phyloP scores from a whole-genome alignment of 2,797 vertebrate species.

The Gymnocypris eckloni region DNA sequence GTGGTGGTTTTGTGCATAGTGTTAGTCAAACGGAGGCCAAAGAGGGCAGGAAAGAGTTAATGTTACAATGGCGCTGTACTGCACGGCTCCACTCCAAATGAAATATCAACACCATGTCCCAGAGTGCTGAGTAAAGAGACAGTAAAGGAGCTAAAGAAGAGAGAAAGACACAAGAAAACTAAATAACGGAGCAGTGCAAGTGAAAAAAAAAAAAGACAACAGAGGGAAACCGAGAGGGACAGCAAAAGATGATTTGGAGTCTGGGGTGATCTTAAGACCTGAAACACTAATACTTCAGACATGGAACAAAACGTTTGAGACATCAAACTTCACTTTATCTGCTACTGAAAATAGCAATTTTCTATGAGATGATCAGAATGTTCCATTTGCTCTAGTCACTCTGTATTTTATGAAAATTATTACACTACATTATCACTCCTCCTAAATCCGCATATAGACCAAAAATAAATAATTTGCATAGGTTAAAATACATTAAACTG shows the following conservation, averaged over 20 bases:
- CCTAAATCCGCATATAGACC: neutral
- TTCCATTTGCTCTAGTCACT: neutral
- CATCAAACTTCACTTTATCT: neutral
- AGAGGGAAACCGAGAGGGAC: slow-evolving; percentile 57
- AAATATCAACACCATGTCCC: slow-evolving; percentile 74
- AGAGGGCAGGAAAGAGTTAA: slow-evolving; percentile 46
- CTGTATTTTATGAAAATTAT: neutral
- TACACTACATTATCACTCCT: neutral
- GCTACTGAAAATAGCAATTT: neutral
- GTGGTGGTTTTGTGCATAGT: slow-evolving; percentile 59
- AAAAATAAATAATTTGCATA: neutral
- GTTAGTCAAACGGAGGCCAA: slow-evolving; percentile 50
- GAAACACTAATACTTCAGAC: slow-evolving; percentile 1
- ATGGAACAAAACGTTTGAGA: neutral
- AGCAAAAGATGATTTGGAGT: neutral
- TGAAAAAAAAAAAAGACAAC: slow-evolving; percentile 15
- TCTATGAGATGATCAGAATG: neutral
- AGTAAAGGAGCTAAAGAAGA: slow-evolving; percentile 21
- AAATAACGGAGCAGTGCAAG: neutral
- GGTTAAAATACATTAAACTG: neutral
- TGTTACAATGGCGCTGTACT: slow-evolving; percentile 59
- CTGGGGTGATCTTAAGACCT: slow-evolving; percentile 4
- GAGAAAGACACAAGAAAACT: slow-evolving; percentile 30
- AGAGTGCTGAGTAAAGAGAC: slow-evolving; percentile 55
- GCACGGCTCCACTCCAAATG: slow-evolving; percentile 57